Evolutionary conservation across 2,888 invertebrate species (phyloP).

Genomic region (Hydroisotoma schaefferi): DNA sequence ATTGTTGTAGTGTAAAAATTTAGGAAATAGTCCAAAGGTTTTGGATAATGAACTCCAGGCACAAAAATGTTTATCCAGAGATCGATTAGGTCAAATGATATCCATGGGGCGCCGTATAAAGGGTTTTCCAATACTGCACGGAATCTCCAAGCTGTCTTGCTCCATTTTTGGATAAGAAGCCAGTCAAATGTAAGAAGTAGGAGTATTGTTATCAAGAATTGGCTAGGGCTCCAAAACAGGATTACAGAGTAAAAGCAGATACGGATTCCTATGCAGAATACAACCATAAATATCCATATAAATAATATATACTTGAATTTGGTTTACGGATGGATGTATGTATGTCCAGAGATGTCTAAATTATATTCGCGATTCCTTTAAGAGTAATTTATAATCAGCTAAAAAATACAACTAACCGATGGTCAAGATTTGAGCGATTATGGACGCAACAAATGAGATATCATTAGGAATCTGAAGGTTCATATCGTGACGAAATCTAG

Average conservation of each 20-base stretch:
- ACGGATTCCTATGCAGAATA: constrained; percentile 16
- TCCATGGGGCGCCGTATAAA: constrained; percentile 16
- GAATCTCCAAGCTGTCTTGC: constrained; percentile 22
- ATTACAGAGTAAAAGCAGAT: constrained; percentile 23
- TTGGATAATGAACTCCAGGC: constrained; percentile 21
- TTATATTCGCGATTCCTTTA: too few species aligned
- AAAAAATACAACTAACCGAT: constrained; percentile 10
- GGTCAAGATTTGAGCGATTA: constrained; percentile 2
- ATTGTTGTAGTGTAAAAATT: constrained; percentile 21
- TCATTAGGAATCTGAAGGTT: constrained; percentile 15
- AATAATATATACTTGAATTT: too few species aligned
- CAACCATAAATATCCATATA: too few species aligned
- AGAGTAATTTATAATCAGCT: too few species aligned
- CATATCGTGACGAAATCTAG: constrained; percentile 8
- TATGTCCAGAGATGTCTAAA: too few species aligned
- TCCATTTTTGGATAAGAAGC: constrained; percentile 8
- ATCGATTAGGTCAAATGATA: constrained; percentile 17
- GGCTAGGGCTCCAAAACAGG: constrained; percentile 12
- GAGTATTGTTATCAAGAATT: constrained; percentile 16
- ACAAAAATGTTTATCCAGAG: constrained; percentile 21
- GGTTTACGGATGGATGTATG: too few species aligned
- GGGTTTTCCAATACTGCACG: constrained; percentile 21
- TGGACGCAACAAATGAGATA: background rate
- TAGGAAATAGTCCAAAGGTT: constrained; percentile 17
- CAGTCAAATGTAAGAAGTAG: constrained; percentile 11